Evolutionary conservation across 2,113 vertebrate species (phyloP), one percentile per base, ranked within the genome.

Genomic region (Calonectris borealis): DNA sequence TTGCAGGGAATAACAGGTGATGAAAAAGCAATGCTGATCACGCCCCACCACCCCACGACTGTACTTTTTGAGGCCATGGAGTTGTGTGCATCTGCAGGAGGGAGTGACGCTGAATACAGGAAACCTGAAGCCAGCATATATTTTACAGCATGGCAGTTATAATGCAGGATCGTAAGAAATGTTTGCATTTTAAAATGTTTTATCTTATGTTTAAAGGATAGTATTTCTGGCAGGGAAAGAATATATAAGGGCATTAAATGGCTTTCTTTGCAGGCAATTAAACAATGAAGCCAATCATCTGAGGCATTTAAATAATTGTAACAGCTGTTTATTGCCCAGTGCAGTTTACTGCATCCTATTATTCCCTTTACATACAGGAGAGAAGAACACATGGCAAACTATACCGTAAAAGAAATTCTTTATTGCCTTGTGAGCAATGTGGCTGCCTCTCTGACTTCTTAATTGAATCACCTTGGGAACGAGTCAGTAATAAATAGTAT

Each of bases 261-360:
- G 73, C 48, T 97, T 97, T 85, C 79, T 96, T 94, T 94, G 83
- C 90, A 96, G 83, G 80, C 94, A 96, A 92, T 97, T 97, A 95
- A 96, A 96, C 85, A 94, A 92, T 78, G 90, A 92, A 96, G 27
- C 48, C 48, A 81, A 72, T 92, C 62, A 72, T 92, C 62, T 64
- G 78, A 96, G 83, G 54, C 57, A 92, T 97, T 92, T 96, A 95
- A 96, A 95, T 96, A 97, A 95, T 88, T 91, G 77, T 96, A 96
- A 93, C 88, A 97, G 96, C 96, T 96, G 88, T 96, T 97, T 96
- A 96, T 95, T 95, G 77, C 94, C 31, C 93, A 55, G 72, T 69
- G 80, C 72, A 52, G 76, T 92, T 97, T 97, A 92, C 60, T 94
- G 86, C 72, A 84, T 92, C 64, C 46, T 93, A 72, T 94, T 96